Percentiles rank a stretch among this genome's conserved stretches.
Evolutionary conservation across 2,888 invertebrate genomes (phyloP).

Genomic region (Platerodrilus igneus): DNA sequence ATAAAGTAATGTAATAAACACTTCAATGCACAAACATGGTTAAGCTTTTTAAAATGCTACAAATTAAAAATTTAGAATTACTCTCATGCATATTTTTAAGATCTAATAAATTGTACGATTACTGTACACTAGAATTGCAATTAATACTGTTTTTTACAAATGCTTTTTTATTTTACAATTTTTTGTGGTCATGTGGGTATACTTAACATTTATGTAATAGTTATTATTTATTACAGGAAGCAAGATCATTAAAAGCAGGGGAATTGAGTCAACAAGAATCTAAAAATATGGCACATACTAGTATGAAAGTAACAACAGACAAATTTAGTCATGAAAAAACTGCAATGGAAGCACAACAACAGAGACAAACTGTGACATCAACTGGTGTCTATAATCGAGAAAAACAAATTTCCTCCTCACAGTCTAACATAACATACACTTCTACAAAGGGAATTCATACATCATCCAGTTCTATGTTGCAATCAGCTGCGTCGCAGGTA

Average conservation of each 20-base stretch:
- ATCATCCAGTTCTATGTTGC: constrained; percentile 48
- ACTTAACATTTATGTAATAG: too few species aligned
- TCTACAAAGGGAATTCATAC: constrained; percentile 70
- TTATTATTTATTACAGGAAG: too few species aligned
- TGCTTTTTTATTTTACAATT: too few species aligned
- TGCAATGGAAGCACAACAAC: constrained; percentile 60
- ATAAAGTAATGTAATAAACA: too few species aligned
- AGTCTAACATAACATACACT: constrained; percentile 70
- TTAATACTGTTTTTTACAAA: too few species aligned
- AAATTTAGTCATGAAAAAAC: constrained; percentile 81
- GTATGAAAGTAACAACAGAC: constrained; percentile 80
- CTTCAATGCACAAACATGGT: too few species aligned
- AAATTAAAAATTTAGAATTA: too few species aligned
- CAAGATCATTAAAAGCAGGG: constrained; percentile 75
- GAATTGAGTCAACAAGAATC: constrained; percentile 82
- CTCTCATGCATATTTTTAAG: too few species aligned
- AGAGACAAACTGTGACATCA: constrained; percentile 74
- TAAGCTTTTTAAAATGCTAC: too few species aligned
- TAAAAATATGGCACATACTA: constrained; percentile 77
- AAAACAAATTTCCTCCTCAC: constrained; percentile 69
- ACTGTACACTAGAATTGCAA: too few species aligned
- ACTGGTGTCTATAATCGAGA: constrained; percentile 72
- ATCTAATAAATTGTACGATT: too few species aligned
- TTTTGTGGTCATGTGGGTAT: too few species aligned
- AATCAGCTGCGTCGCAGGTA: constrained; percentile 36